These are phyloP conservation scores for Andrena camellia DNA, from an alignment of 2,888 invertebrate genomes.

Conservation along the genomic window DNA sequence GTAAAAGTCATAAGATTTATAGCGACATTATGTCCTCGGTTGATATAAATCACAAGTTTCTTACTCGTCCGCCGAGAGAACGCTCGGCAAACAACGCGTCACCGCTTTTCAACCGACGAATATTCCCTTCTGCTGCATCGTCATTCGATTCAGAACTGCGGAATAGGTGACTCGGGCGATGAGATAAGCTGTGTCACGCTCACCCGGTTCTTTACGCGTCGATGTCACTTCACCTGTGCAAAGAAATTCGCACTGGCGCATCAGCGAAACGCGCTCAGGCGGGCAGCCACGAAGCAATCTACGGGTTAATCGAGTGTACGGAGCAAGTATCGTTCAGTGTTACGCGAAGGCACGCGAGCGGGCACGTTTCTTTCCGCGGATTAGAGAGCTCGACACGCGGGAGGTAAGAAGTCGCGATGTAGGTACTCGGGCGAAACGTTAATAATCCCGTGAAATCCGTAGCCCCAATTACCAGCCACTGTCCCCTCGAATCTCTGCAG, in stretches of 20 bases:
- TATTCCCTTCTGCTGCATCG: background rate
- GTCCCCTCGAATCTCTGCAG: background rate
- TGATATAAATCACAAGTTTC: background rate
- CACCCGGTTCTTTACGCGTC: background rate
- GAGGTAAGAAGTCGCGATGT: background rate
- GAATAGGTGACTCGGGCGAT: background rate
- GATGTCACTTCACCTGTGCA: slow-evolving; percentile 35
- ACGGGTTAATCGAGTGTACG: background rate
- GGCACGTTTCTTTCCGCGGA: slow-evolving; percentile 7
- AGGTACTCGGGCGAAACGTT: background rate
- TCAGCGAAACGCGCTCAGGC: background rate
- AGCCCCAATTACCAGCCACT: slow-evolving; percentile 32
- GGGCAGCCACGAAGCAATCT: background rate
- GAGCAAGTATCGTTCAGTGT: background rate
- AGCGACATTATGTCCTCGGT: background rate
- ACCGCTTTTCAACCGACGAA: background rate
- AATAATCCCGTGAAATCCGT: slow-evolving; percentile 56
- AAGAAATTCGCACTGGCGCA: slow-evolving; percentile 13
- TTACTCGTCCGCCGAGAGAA: background rate
- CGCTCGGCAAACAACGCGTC: background rate
- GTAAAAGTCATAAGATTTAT: background rate
- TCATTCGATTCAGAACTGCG: background rate
- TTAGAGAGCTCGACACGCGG: slow-evolving; percentile 25
- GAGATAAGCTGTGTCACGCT: slow-evolving; percentile 27
- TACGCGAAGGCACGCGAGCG: background rate